Evolutionary conservation across 1,140 invertebrate genomes (phyloP).

Genomic region (Hylyphantes graminicola): DNA sequence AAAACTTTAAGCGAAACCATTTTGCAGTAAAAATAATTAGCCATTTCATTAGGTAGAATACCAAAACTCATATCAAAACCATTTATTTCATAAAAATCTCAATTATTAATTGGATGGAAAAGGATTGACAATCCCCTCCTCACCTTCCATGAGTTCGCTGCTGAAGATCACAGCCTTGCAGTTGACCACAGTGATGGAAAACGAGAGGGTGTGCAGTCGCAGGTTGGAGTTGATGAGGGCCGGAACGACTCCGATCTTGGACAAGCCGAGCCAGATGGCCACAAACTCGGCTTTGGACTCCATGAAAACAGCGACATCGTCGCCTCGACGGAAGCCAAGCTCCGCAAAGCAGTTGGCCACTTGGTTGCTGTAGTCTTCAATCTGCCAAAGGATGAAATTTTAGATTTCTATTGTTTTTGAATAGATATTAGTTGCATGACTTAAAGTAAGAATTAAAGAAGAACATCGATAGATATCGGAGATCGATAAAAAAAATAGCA

Average conservation of each 20-base stretch:
- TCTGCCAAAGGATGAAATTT: conserved; percentile 3
- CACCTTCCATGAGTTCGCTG: conserved; percentile 65
- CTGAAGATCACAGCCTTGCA: conserved; percentile 65
- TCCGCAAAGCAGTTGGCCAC: conserved; percentile 81
- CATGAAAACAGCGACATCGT: conserved; percentile 87
- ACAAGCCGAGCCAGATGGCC: conserved; percentile 87
- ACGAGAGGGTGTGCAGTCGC: conserved; percentile 63
- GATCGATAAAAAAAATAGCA: too few relatives aligned
- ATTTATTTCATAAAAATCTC: too few relatives aligned
- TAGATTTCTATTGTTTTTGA: background rate
- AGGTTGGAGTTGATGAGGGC: conserved; percentile 67
- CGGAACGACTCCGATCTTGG: conserved; percentile 65
- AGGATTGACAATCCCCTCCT: background rate
- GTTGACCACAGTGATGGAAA: conserved; percentile 65
- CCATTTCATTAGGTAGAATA: background rate
- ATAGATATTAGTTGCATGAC: background rate
- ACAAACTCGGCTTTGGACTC: conserved; percentile 85
- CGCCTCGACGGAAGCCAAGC: conserved; percentile 77
- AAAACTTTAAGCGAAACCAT: too few relatives aligned
- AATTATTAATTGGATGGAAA: too few relatives aligned
- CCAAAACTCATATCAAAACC: background rate
- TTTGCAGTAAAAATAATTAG: too few relatives aligned
- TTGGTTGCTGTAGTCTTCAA: conserved; percentile 81
- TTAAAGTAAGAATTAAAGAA: background rate
- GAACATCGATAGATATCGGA: too few relatives aligned